Evolutionary conservation across 2,888 invertebrate species (phyloP), one percentile per base, ranked within the genome.

Genomic region (Cryptocheilus praepositus): DNA sequence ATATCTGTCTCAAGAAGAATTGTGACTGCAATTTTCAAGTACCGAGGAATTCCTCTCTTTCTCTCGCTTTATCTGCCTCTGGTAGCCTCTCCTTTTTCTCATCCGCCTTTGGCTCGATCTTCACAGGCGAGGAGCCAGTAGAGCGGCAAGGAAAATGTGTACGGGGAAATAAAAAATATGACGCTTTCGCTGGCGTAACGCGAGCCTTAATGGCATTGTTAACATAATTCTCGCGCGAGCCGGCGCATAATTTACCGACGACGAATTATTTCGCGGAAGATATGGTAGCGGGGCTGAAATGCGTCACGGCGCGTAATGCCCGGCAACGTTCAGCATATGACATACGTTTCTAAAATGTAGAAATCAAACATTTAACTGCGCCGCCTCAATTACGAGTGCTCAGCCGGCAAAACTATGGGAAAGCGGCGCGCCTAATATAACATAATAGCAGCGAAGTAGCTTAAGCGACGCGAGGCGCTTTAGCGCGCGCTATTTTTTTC

Each of bases 1-100:
- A 85, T 85, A 83, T 85, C 84, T 82, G 84, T 83, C 83, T 81
- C 78, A 70, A 51, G 80, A 84, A 83, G 84, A 86, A 82, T 83
- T 82, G 85, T 81, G 84, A 83, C 76, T 73, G 84, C 77, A 85
- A 86, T 86, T 86, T 79, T 84, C 81, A 81, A 81, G 79, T 77
- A 76, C 56, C 60, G 28, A 36, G 36, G 36, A 36, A 36, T 36
- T 36, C 55, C 53, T 46, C 56, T 36, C 52, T 43, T 55, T 43
- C 7, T 25, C 13, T 52, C 45, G 25, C 43, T 58, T 44, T 16
- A 8, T n/a, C 61, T 54, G 60, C 62, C 56, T 58, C 52, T 56
- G 61, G 68, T 60, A 43, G 13, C 59, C 57, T 63, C 67, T 70
- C 63, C 52, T 36, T 45, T 55, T 3, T 18, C 44, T n/a, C 56